Conservation (phyloP, 2,888 invertebrate genomes). For the Lithophane socia region DNA sequence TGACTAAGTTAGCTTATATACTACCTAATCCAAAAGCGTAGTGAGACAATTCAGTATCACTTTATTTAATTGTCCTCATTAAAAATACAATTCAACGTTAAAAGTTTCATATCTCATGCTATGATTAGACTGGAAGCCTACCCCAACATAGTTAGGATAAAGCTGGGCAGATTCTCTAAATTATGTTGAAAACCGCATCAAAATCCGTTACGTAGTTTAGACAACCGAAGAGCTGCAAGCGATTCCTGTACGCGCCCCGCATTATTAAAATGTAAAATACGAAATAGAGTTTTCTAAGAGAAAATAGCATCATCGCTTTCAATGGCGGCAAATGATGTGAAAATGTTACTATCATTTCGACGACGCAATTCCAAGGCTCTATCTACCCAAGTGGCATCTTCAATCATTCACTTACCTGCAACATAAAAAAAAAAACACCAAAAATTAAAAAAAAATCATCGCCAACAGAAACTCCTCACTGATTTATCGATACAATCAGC, state of each 20-base stretch:
- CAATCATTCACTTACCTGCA: background rate
- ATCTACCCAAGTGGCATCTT: no score
- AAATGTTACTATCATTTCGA: background rate
- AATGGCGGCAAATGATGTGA: background rate
- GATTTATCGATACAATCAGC: slow-evolving; percentile 53
- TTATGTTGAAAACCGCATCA: background rate
- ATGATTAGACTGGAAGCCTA: no score
- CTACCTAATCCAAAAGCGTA: background rate
- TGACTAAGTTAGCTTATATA: background rate
- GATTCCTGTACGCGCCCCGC: no score
- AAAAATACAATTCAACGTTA: no score
- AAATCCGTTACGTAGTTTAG: background rate
- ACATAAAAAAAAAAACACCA: background rate
- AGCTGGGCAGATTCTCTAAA: no score
- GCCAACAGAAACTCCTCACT: slow-evolving; percentile 9
- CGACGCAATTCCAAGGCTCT: no score
- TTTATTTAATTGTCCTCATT: background rate
- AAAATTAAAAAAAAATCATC: background rate
- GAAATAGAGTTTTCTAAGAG: background rate
- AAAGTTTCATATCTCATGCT: no score
- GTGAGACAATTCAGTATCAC: background rate
- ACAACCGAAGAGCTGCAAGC: background rate
- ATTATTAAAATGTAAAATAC: background rate
- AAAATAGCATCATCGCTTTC: background rate
- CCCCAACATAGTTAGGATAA: no score